A percentile compares a stretch with the other conserved stretches of the same genome.
These are phyloP conservation scores for Leptopilina syphax DNA, from an alignment of 2,888 invertebrate genomes.

Conservation along the genomic window DNA sequence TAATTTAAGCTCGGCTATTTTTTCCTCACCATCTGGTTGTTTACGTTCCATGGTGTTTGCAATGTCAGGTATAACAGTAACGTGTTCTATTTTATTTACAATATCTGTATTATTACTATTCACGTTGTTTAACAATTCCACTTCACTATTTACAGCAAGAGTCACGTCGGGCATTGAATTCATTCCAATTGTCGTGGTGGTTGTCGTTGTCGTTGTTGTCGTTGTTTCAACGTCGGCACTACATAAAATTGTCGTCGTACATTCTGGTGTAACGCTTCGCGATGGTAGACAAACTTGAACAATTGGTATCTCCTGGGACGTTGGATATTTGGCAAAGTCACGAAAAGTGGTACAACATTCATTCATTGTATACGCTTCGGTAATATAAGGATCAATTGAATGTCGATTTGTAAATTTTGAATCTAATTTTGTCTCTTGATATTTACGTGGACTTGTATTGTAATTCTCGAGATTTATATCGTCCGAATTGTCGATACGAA, in stretches of 20 bases:
- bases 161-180: constrained; percentile 74
- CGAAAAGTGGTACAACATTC: constrained; percentile 60
- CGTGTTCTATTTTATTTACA: constrained; percentile 59
- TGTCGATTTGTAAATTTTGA: constrained; percentile 50
- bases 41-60: constrained; percentile 72
- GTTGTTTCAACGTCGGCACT: constrained; percentile 72
- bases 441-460: constrained; percentile 77
- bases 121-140: constrained; percentile 54
- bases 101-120: constrained; percentile 54
- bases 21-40: constrained; percentile 71
- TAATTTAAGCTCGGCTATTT: constrained; percentile 60
- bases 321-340: constrained; percentile 52
- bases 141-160: constrained; percentile 66
- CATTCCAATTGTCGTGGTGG: constrained; percentile 59
- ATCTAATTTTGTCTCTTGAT: constrained; percentile 64
- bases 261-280: constrained; percentile 52
- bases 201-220: constrained; percentile 65
- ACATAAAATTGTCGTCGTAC: constrained; percentile 68
- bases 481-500: constrained; percentile 69
- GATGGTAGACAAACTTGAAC: constrained; percentile 41
- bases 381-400: constrained; percentile 47
- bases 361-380: constrained; percentile 53
- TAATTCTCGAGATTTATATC: constrained; percentile 77
- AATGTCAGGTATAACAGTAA: constrained; percentile 71
- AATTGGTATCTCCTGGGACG: constrained; percentile 13